Evolutionary conservation across 2,888 invertebrate genomes (phyloP).

Genomic region (Pollenia amentaria): DNA sequence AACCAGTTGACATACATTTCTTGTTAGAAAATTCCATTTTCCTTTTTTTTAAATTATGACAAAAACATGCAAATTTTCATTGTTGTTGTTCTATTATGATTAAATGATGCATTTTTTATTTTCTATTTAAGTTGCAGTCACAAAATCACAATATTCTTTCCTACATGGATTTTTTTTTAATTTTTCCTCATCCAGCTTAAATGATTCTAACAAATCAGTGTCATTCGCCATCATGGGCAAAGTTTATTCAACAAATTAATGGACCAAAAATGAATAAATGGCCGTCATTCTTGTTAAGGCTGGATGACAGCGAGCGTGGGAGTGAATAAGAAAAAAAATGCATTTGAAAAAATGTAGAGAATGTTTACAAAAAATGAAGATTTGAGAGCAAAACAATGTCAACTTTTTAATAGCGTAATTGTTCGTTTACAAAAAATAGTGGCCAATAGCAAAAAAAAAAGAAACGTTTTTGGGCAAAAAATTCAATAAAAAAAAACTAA

Average conservation of each 20-base stretch:
- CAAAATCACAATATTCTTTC: slow-evolving; percentile 9
- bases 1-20: slow-evolving; percentile 22
- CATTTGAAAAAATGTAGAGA: background rate
- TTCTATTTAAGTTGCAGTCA: slow-evolving; percentile 13
- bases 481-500: background rate
- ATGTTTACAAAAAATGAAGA: slow-evolving; percentile 38
- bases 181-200: slow-evolving; percentile 43
- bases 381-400: slow-evolving; percentile 51
- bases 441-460: slow-evolving; percentile 5
- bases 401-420: slow-evolving; percentile 20
- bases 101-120: slow-evolving; percentile 46
- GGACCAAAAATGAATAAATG: slow-evolving; percentile 75
- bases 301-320: slow-evolving; percentile 40
- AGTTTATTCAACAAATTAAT: slow-evolving; percentile 74
- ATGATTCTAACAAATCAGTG: slow-evolving; percentile 72
- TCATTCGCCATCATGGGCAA: slow-evolving; percentile 72
- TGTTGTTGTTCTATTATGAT: slow-evolving; percentile 47
- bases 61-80: slow-evolving; percentile 42
- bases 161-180: slow-evolving; percentile 21
- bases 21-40: background rate
- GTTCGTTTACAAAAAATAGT: slow-evolving; percentile 29
- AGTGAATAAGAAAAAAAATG: background rate
- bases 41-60: slow-evolving; percentile 33
- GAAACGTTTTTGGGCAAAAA: background rate
- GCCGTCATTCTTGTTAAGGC: slow-evolving; percentile 68